A percentile compares a stretch with the other conserved stretches of the same genome.
Conservation (phyloP, 2,888 invertebrate genomes). For the Nematopogon swammerdamellus region DNA sequence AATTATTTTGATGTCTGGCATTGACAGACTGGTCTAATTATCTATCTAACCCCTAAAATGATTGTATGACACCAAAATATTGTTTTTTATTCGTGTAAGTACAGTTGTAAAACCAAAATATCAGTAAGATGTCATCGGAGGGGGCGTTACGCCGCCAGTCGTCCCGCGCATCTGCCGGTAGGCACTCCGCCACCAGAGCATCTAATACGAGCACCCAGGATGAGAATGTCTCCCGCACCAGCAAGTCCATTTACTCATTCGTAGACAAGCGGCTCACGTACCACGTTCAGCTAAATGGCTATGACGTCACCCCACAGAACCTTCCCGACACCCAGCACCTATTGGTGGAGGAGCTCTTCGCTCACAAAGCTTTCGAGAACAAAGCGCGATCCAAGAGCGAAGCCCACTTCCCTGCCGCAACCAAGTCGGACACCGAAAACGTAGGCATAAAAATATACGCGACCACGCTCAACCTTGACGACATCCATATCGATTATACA, state of each 20-base stretch:
- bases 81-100: no score
- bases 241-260: conserved; percentile 20
- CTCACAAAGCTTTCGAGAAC: conserved; percentile 35
- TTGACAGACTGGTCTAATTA: no score
- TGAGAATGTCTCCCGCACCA: conserved; percentile 11
- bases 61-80: no score
- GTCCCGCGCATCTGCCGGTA: no score
- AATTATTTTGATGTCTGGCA: no score
- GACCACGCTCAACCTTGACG: conserved; percentile 49
- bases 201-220: no score
- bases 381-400: conserved; percentile 25
- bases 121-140: no score
- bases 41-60: no score
- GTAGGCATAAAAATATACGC: conserved; percentile 37
- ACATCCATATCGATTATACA: conserved; percentile 49
- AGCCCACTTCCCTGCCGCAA: conserved; percentile 17
- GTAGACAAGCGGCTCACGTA: conserved; percentile 28
- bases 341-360: conserved; percentile 29
- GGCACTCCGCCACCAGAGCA: no score
- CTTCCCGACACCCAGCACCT: conserved; percentile 24
- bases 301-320: conserved; percentile 34
- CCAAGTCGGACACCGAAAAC: conserved; percentile 18
- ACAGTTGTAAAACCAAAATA: no score
- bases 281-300: conserved; percentile 21
- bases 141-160: no score